These are phyloP conservation scores for Leptopilina myrica DNA, from an alignment of 2,888 invertebrate species.

Conservation along the genomic window DNA sequence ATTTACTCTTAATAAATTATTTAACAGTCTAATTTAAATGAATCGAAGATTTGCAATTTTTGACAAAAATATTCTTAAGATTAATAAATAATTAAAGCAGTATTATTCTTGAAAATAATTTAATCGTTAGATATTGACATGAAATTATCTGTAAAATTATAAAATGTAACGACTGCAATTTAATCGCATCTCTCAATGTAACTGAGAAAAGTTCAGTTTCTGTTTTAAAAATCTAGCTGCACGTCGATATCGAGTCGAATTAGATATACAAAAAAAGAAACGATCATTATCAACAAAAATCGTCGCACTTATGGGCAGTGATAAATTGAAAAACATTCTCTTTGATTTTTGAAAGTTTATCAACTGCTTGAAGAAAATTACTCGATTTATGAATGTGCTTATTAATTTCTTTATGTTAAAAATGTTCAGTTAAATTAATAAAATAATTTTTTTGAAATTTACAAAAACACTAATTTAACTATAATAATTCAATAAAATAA, in stretches of 20 bases:
- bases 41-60: no score
- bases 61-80: no score
- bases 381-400: neutral
- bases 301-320: constrained; percentile 32
- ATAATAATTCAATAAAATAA: no score
- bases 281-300: constrained; percentile 27
- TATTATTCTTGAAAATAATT: no score
- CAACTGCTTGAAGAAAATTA: constrained; percentile 17
- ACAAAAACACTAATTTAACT: no score
- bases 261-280: constrained; percentile 8
- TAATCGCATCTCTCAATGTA: neutral
- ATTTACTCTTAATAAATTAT: no score
- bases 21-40: no score
- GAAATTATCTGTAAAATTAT: neutral
- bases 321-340: constrained; percentile 16
- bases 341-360: constrained; percentile 14
- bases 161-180: neutral
- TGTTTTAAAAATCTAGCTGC: constrained; percentile 12
- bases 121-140: no score
- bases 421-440: no score
- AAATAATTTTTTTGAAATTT: no score
- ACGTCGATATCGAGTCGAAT: constrained; percentile 16
- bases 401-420: neutral
- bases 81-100: no score
- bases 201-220: neutral